Base-by-base conservation (phyloP, 2,888 invertebrate species). In the Exocentrus adspersus region DNA sequence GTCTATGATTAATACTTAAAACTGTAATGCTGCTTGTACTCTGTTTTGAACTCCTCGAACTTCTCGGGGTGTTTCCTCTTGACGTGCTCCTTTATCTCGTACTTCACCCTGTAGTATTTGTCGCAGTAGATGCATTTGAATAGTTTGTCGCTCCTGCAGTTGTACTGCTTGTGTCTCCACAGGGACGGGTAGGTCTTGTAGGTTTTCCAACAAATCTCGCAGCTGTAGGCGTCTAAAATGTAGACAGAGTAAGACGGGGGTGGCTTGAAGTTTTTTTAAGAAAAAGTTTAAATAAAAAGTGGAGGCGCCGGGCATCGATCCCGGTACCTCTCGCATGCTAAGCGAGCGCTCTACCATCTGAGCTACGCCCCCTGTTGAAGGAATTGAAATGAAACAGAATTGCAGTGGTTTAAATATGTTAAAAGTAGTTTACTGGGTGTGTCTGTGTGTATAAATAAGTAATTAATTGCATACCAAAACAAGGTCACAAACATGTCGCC, bases 271-370 rank as follows among this genome's bases (percentile, higher is more conserved):
- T 10, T 16, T 43, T 14, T 16, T 1, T 14, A 4, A 45, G n/a
- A 45, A 10, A n/a, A 45, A 45, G 10, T 20, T 10, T 6, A 46
- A 45, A 28, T 24, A 24, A 24, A 59, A 41, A 20, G 67, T 80
- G 80, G 79, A 80, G 79, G 79, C 76, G 79, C 79, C 78, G 79
- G 79, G 79, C 72, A 79, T 80, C 79, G 79, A 80, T 80, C 78
- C 78, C 78, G 78, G 79, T 79, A 79, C 79, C 78, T 78, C 79
- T 80, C 79, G 79, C 79, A 79, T 80, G 80, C 79, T 80, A 79
- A 79, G 79, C 78, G 79, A 79, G 79, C 79, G 79, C 78, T 78
- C 78, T 78, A 77, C 78, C 78, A 78, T 78, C 77, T 78, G 78
- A 78, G 78, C 78, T 78, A 78, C 77, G 73, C 77, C 78, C 77